These are phyloP conservation scores for Pangasius djambal DNA, from an alignment of 2,797 vertebrate genomes.

Conservation along the genomic window DNA sequence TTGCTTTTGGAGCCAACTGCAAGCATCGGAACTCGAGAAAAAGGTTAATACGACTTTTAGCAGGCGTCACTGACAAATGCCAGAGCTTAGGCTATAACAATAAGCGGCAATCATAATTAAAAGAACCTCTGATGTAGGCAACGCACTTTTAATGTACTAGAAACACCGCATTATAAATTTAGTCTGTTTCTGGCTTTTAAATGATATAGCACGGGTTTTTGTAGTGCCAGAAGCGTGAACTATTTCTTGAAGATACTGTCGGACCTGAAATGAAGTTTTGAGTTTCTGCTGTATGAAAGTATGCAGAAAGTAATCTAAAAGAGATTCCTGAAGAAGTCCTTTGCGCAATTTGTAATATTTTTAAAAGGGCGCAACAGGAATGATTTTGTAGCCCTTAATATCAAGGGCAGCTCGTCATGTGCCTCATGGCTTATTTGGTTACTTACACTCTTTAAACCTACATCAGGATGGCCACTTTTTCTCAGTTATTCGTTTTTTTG, in stretches of 20 bases:
- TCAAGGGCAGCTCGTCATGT: neutral
- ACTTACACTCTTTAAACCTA: neutral
- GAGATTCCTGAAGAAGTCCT: neutral
- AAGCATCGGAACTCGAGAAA: neutral
- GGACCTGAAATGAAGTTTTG: neutral
- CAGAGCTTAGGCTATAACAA: slow-evolving; percentile 35
- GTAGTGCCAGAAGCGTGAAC: neutral
- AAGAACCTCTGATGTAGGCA: slow-evolving; percentile 25
- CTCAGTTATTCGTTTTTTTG: neutral
- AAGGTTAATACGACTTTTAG: neutral
- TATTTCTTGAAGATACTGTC: neutral
- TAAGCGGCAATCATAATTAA: slow-evolving; percentile 20
- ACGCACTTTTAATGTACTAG: slow-evolving; percentile 21
- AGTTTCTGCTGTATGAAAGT: neutral
- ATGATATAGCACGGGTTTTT: neutral
- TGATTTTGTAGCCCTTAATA: neutral
- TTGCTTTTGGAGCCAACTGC: neutral
- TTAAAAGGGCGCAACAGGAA: neutral
- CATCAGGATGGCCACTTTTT: neutral
- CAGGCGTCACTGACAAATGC: slow-evolving; percentile 37
- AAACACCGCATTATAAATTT: slow-evolving; percentile 15
- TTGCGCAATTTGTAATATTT: neutral
- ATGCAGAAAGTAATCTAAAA: neutral
- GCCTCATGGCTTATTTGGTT: neutral
- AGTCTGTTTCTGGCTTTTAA: slow-evolving; percentile 8